These are phyloP conservation scores for Halichoerus grypus DNA, from an alignment of 2,113 vertebrate genomes.

Conservation along the genomic window DNA sequence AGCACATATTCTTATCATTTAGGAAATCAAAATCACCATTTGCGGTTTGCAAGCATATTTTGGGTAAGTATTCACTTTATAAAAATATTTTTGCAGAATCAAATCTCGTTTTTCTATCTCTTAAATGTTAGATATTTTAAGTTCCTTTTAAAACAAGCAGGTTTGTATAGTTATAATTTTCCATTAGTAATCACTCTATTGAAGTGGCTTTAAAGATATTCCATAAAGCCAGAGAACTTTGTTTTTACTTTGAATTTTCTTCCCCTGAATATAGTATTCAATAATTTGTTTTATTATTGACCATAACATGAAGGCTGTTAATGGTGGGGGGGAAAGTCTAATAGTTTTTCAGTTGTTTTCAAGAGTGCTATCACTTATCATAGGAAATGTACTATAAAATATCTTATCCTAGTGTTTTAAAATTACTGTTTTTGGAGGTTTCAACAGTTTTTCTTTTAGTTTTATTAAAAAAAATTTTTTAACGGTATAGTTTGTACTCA, in stretches of 20 bases:
- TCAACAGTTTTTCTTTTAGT: conserved; percentile 48
- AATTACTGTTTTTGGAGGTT: conserved; percentile 27
- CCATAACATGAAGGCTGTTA: conserved; percentile 15
- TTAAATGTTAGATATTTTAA: conserved; percentile 62
- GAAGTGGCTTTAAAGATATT: conserved; percentile 47
- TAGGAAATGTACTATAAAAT: background rate
- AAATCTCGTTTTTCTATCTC: conserved; percentile 8
- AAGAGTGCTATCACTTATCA: conserved; percentile 40
- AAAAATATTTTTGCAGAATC: background rate
- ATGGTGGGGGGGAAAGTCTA: background rate
- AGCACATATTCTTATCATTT: conserved; percentile 99
- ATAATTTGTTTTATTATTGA: conserved; percentile 50
- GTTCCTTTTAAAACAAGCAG: conserved; percentile 48
- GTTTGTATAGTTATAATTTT: conserved; percentile 20
- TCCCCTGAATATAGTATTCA: background rate
- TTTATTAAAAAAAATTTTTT: background rate
- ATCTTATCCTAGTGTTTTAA: conserved; percentile 20
- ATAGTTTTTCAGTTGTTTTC: conserved; percentile 12
- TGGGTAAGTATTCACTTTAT: conserved; percentile 90
- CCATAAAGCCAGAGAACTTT: background rate
- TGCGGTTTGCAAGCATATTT: conserved; percentile 98
- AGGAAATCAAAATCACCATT: conserved; percentile 99
- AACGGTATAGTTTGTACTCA: conserved; percentile 8
- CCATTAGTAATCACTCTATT: conserved; percentile 36
- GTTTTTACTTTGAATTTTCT: conserved; percentile 42